A percentile compares a stretch with the other conserved stretches of the same genome.
Conservation (phyloP, 2,113 vertebrate species). For the Alectura lathami region DNA sequence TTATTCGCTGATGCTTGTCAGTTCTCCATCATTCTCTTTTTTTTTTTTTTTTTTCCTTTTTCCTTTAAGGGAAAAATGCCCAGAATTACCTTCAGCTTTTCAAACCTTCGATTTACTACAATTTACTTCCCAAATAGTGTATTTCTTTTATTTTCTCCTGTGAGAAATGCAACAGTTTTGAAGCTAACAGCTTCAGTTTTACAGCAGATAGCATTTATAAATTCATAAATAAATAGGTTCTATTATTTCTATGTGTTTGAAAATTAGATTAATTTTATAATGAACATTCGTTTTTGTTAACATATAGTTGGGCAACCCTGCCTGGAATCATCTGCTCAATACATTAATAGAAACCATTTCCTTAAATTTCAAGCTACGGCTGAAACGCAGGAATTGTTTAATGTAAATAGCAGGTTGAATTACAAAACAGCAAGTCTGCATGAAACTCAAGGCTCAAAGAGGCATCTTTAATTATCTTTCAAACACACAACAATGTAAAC, state of each 20-base stretch:
- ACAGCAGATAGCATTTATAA: neutral
- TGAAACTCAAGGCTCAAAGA: neutral
- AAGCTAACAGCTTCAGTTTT: neutral
- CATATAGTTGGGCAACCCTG: neutral
- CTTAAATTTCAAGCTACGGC: neutral
- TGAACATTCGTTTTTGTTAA: neutral
- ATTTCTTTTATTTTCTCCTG: neutral
- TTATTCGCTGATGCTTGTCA: neutral
- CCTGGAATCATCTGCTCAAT: neutral
- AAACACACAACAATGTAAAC: neutral
- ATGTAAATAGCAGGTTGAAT: neutral
- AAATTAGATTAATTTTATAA: neutral
- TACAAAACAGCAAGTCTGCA: neutral
- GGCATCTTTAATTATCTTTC: neutral
- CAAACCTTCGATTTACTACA: neutral
- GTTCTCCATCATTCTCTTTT: neutral
- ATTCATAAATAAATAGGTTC: neutral
- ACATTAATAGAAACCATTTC: neutral
- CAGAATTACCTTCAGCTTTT: neutral
- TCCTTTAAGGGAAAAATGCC: neutral
- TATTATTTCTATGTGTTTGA: neutral
- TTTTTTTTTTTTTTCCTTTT: neutral
- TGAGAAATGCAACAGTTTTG: neutral
- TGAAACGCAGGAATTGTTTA: neutral
- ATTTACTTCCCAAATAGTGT: neutral